Evolutionary conservation across 2,113 vertebrate species (phyloP), one percentile per base, ranked within the genome.

Genomic region (Dromaius novaehollandiae): DNA sequence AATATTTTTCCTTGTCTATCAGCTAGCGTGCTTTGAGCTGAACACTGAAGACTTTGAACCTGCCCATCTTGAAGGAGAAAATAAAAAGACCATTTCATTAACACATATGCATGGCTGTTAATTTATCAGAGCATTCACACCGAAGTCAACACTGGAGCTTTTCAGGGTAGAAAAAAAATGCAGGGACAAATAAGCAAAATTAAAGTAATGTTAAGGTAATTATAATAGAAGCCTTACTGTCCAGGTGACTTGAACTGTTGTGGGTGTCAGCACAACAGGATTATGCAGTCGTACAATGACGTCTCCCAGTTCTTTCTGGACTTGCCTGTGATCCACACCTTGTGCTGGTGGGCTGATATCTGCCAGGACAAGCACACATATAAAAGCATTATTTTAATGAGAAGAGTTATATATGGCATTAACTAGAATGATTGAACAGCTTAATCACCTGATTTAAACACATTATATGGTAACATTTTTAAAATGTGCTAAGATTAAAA

Each of bases 281-380:
- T 98, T 99, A 86, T 99, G 99, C 28, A 99, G 97, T 14, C 99
- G 99, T 30, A 99, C 98, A 58, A 99, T 98, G 89, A 99, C 99
- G 3, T 99, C 99, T 4, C 99, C 99, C 4, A 99, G 98, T 55
- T 99, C 99, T 71, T 99, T 99, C 97, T 99, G 99, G 2, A 99
- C 99, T n/a, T 99, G 99, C 65, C 99, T 99, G 95, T 99, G 99
- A 97, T 99, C 99, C 51, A 99, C 99, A 46, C 99, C 99, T 97
- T 99, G 99, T 40, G 99, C 99, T 81, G 99, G 99, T 73, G 99
- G 99, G 91, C 99, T 99, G 96, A 99, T 99, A 97, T 99, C 99
- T 99, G 94, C 5, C 92, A 95, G 48, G 38, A 9, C 69, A 92
- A 89, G 75, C 19, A 94, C 34, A 90, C 9, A 86, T 1, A 87